Percentiles rank a stretch among this genome's conserved stretches.
Conservation (phyloP, 2,113 vertebrate genomes). For the Caranx ignobilis region DNA sequence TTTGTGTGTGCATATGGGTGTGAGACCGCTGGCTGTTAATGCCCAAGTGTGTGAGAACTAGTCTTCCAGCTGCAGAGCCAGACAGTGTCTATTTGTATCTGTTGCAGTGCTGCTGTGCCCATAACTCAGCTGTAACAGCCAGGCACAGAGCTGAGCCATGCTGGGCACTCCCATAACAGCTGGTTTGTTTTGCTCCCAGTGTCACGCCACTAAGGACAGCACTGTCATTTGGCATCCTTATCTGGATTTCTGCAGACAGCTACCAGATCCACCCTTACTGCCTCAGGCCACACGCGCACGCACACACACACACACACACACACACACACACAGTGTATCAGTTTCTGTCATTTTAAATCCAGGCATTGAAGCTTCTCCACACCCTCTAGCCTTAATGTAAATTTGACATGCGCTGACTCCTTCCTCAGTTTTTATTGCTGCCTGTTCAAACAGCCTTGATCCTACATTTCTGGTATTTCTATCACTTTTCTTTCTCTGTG, state of each 20-base stretch:
- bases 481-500: conserved; percentile 12
- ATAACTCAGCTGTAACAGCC: conserved; percentile 52
- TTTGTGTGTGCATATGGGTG: conserved; percentile 8
- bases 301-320: conserved; percentile 46
- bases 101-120: conserved; percentile 43
- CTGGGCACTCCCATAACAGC: conserved; percentile 75
- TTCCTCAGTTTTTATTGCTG: neutral
- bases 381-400: neutral
- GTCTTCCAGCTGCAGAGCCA: conserved; percentile 29
- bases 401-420: conserved; percentile 9
- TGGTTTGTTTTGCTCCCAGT: conserved; percentile 72
- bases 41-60: conserved; percentile 25
- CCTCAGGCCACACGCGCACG: conserved; percentile 20
- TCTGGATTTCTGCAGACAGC: conserved; percentile 60
- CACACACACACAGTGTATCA: conserved; percentile 40
- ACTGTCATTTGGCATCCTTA: conserved; percentile 69
- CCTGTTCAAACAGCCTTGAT: conserved; percentile 4
- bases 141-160: conserved; percentile 51
- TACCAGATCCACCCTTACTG: conserved; percentile 59
- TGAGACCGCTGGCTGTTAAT: conserved; percentile 16
- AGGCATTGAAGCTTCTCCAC: conserved; percentile 14
- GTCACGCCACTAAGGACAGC: conserved; percentile 70
- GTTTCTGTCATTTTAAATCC: conserved; percentile 37
- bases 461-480: conserved; percentile 1
- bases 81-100: conserved; percentile 54